Percentiles rank a stretch among this genome's conserved stretches.
Evolutionary conservation across 2,888 invertebrate genomes (phyloP).

Genomic region (Scaptomyza reducta): DNA sequence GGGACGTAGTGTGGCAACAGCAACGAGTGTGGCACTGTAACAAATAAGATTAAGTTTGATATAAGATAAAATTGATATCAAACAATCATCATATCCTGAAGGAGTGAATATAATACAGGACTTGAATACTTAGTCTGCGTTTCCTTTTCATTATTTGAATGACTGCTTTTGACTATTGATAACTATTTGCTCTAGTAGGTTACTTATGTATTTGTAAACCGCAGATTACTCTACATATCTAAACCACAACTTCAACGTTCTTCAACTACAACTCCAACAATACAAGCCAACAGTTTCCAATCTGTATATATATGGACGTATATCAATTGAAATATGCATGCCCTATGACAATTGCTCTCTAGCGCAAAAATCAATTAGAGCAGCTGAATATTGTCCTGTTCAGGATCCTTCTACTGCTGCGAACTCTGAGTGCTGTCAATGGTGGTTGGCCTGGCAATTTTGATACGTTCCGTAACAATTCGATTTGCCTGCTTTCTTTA

Average conservation of each 20-base stretch:
- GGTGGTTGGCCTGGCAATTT: constrained; percentile 50
- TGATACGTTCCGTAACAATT: constrained; percentile 66
- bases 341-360: constrained; percentile 55
- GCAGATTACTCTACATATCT: constrained; percentile 20
- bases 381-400: constrained; percentile 58
- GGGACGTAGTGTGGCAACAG: constrained; percentile 89
- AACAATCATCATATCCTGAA: too few species aligned
- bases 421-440: constrained; percentile 17
- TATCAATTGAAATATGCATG: constrained; percentile 45
- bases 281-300: constrained; percentile 16
- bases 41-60: background rate
- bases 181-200: constrained; percentile 1
- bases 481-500: constrained; percentile 78
- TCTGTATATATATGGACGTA: constrained; percentile 20
- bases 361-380: constrained; percentile 73
- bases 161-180: constrained; percentile 1
- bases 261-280: constrained; percentile 12
- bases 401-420: constrained; percentile 15
- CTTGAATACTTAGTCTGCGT: background rate
- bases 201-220: constrained; percentile 1
- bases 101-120: background rate
- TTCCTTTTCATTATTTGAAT: background rate
- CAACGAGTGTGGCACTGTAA: constrained; percentile 86
- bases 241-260: constrained; percentile 7
- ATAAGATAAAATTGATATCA: too few species aligned